These are phyloP conservation scores for Trissolcus brochymenae DNA, from an alignment of 2,888 invertebrate genomes.

Conservation along the genomic window DNA sequence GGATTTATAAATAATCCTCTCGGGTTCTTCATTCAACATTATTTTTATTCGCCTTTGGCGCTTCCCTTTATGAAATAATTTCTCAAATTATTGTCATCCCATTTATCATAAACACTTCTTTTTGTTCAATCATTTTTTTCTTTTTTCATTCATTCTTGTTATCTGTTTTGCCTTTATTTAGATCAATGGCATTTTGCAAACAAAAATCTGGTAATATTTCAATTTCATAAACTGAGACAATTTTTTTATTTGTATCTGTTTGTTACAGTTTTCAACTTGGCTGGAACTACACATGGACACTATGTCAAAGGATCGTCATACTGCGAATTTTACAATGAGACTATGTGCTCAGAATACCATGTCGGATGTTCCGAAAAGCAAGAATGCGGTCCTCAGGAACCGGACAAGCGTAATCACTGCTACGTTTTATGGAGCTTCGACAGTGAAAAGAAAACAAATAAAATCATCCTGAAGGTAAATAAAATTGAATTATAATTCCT, in stretches of 20 bases:
- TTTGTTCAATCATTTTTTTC: too few species aligned
- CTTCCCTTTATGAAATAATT: background rate
- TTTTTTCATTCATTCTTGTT: too few species aligned
- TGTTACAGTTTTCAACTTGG: conserved; percentile 12
- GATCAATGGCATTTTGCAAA: too few species aligned
- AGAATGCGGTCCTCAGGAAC: conserved; percentile 82
- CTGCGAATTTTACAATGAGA: conserved; percentile 84
- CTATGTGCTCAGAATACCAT: conserved; percentile 77
- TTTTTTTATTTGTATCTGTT: background rate
- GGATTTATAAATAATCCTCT: conserved; percentile 21
- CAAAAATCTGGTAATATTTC: too few species aligned
- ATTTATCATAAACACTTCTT: too few species aligned
- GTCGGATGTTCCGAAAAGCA: conserved; percentile 78
- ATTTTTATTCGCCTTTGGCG: background rate
- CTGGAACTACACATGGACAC: conserved; percentile 66
- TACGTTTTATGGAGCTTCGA: conserved; percentile 88
- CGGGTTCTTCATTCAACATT: conserved; percentile 7
- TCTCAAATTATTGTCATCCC: background rate
- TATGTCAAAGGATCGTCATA: conserved; percentile 77
- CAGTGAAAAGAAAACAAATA: conserved; percentile 80
- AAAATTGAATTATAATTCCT: background rate
- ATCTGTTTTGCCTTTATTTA: too few species aligned
- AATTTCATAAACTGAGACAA: too few species aligned
- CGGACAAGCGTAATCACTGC: conserved; percentile 87
- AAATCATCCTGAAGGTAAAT: conserved; percentile 74